These are phyloP conservation scores for Mionectes macconnelli DNA, from an alignment of 2,113 vertebrate species.

Conservation along the genomic window DNA sequence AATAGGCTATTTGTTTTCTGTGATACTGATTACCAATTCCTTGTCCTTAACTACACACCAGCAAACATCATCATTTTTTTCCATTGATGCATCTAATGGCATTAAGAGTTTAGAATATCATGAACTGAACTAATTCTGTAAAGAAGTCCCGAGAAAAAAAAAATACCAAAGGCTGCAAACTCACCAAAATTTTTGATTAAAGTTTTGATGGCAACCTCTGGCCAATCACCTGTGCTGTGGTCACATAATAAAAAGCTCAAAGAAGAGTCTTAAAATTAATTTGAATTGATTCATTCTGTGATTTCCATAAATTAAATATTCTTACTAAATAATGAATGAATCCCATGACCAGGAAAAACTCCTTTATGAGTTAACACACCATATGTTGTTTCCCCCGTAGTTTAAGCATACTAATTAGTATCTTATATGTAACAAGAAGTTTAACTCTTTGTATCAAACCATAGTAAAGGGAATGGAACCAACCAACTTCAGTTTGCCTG, in stretches of 20 bases:
- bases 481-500: neutral
- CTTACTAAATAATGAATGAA: constrained; percentile 46
- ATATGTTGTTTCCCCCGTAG: neutral
- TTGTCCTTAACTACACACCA: neutral
- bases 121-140: neutral
- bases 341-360: neutral
- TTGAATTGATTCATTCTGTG: neutral
- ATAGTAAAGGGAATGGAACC: neutral
- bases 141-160: neutral
- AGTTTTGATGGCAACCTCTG: neutral
- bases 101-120: neutral
- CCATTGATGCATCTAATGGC: neutral
- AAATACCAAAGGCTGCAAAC: neutral
- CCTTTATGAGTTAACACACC: neutral
- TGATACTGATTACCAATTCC: neutral
- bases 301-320: constrained; percentile 15
- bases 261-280: neutral
- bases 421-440: neutral
- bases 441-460: neutral
- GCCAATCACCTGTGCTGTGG: neutral
- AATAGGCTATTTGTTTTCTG: neutral
- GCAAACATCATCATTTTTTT: neutral
- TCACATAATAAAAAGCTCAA: neutral
- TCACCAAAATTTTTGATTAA: neutral
- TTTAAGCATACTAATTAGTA: neutral